phyloP scores from a whole-genome alignment of 2,888 invertebrate genomes.

The Hypomecis atomaria region DNA sequence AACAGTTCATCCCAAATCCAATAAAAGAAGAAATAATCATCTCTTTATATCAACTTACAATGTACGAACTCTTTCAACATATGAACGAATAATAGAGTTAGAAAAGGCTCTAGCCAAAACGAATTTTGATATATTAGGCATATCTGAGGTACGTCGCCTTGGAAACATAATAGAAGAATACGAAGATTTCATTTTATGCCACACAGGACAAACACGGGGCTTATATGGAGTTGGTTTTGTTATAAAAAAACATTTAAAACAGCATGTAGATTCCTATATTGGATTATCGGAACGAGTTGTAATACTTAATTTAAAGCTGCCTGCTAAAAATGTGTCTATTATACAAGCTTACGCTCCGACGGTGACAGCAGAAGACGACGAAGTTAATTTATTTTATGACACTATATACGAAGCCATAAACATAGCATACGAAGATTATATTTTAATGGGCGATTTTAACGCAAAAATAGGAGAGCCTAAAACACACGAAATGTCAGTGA shows the following conservation, averaged over 20 bases:
- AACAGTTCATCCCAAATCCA: neutral
- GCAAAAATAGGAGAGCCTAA: conserved; percentile 18
- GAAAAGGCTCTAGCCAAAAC: conserved; percentile 1
- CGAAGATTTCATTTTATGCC: too few species aligned
- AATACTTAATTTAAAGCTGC: conserved; percentile 1
- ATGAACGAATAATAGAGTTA: conserved; percentile 6
- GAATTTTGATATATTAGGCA: conserved; percentile 12
- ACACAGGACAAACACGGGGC: too few species aligned
- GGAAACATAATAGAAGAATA: too few species aligned
- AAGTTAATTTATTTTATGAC: conserved; percentile 15
- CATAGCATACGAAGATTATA: neutral
- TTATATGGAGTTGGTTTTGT: conserved; percentile 2
- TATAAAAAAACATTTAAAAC: conserved; percentile 8
- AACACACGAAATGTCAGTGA: conserved; percentile 5
- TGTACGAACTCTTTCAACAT: conserved; percentile 21
- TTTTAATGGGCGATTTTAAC: conserved; percentile 14
- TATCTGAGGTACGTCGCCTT: conserved; percentile 15
- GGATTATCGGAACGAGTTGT: conserved; percentile 11
- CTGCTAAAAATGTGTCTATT: neutral
- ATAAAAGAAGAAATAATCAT: conserved; percentile 2
- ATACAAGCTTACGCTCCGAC: conserved; percentile 28
- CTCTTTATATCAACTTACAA: conserved; percentile 25
- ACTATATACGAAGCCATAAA: conserved; percentile 3
- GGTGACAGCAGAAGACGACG: conserved; percentile 8
- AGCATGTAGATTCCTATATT: conserved; percentile 8